Conservation (phyloP, 2,113 vertebrate species). For the Dicerorhinus sumatrensis region DNA sequence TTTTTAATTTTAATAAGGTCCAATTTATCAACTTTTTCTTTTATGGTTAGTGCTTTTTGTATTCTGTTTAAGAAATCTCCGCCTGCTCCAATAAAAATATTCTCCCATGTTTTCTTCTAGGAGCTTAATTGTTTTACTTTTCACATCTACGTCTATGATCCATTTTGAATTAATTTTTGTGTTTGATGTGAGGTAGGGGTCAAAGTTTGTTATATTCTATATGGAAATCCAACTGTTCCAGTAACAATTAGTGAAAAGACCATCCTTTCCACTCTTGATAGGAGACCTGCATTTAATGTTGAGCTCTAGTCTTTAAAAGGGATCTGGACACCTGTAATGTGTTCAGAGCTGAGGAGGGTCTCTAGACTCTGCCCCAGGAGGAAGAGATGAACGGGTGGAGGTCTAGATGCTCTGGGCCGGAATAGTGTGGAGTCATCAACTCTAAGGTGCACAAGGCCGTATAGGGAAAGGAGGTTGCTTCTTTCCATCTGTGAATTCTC, state of each 20-base stretch:
- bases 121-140: neutral
- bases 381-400: neutral
- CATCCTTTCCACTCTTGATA: neutral
- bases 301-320: neutral
- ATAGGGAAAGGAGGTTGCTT: neutral
- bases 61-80: neutral
- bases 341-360: neutral
- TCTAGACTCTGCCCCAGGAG: neutral
- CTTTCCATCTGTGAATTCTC: neutral
- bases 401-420: neutral
- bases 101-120: neutral
- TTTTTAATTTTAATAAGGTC: slow-evolving; percentile 26
- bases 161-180: neutral
- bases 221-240: neutral
- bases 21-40: neutral
- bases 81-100: neutral
- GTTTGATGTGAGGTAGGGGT: neutral
- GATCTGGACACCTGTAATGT: neutral
- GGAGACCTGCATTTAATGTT: neutral
- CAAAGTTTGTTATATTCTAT: neutral
- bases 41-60: neutral
- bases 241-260: neutral
- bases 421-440: neutral
- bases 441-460: neutral
- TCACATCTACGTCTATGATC: neutral